Evolutionary conservation across 2,888 invertebrate species (phyloP).

Genomic region (Orgyia antiqua): DNA sequence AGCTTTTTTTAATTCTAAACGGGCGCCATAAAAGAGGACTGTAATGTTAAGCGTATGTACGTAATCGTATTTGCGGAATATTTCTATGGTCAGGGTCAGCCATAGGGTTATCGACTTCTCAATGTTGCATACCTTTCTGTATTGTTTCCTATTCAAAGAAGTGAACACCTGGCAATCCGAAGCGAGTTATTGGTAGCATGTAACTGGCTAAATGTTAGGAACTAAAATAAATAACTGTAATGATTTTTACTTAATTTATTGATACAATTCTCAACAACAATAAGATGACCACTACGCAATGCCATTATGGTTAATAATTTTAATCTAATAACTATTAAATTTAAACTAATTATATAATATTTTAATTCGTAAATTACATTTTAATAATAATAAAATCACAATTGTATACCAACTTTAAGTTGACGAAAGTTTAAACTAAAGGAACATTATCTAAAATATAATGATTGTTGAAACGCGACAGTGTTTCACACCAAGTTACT

Average conservation of each 20-base stretch:
- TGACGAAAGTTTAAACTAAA: slow-evolving; percentile 63
- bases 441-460: slow-evolving; percentile 55
- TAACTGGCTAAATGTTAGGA: too few species aligned
- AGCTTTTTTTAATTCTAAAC: too few species aligned
- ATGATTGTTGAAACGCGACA: slow-evolving; percentile 37
- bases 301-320: slow-evolving; percentile 52
- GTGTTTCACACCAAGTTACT: slow-evolving; percentile 55
- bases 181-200: too few species aligned
- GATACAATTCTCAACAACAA: slow-evolving; percentile 73
- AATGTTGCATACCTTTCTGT: too few species aligned
- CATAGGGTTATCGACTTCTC: too few species aligned
- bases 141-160: too few species aligned
- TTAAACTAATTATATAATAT: slow-evolving; percentile 53
- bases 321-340: slow-evolving; percentile 58
- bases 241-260: slow-evolving; percentile 67
- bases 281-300: slow-evolving; percentile 68
- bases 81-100: too few species aligned
- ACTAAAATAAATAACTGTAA: too few species aligned
- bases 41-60: too few species aligned
- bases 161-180: too few species aligned
- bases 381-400: slow-evolving; percentile 70
- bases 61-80: too few species aligned
- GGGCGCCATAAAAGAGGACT: too few species aligned
- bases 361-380: slow-evolving; percentile 59
- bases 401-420: slow-evolving; percentile 70